Evolutionary conservation across 2,888 invertebrate species (phyloP).

Genomic region (Sycophila texana): DNA sequence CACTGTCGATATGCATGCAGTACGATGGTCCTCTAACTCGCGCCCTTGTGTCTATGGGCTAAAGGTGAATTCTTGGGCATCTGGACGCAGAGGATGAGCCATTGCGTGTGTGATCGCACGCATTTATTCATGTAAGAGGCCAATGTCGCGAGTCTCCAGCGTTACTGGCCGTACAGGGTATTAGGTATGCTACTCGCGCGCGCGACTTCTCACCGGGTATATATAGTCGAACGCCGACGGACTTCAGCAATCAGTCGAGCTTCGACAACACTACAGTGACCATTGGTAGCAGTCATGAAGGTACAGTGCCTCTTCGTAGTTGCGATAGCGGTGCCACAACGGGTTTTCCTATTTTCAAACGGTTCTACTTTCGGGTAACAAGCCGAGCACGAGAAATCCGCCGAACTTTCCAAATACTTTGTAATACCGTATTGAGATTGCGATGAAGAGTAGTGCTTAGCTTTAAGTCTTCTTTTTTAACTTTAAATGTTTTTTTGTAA

Average conservation of each 20-base stretch:
- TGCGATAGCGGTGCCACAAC: background rate
- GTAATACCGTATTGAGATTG: no score
- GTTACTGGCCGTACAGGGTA: background rate
- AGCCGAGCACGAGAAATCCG: no score
- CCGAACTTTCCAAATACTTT: no score
- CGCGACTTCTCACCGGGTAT: constrained; percentile 62
- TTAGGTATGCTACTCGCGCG: constrained; percentile 46
- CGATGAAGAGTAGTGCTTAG: no score
- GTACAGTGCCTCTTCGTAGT: constrained; percentile 17
- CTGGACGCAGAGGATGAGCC: background rate
- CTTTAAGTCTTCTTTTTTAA: no score
- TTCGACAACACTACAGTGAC: constrained; percentile 60
- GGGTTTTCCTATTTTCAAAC: constrained; percentile 6
- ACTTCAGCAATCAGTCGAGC: constrained; percentile 70
- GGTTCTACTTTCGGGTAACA: background rate
- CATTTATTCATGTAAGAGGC: constrained; percentile 47
- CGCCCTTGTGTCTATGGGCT: background rate
- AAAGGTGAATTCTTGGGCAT: constrained; percentile 3
- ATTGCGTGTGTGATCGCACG: background rate
- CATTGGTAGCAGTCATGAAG: constrained; percentile 45
- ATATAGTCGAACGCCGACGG: constrained; percentile 64
- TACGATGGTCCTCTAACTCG: no score
- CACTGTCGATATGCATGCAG: no score
- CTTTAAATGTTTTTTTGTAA: no score
- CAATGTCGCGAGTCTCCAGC: constrained; percentile 42